A percentile compares a stretch with the other conserved stretches of the same genome.
Evolutionary conservation across 1,140 invertebrate genomes (phyloP).

Genomic region (Laupala kohalensis): DNA sequence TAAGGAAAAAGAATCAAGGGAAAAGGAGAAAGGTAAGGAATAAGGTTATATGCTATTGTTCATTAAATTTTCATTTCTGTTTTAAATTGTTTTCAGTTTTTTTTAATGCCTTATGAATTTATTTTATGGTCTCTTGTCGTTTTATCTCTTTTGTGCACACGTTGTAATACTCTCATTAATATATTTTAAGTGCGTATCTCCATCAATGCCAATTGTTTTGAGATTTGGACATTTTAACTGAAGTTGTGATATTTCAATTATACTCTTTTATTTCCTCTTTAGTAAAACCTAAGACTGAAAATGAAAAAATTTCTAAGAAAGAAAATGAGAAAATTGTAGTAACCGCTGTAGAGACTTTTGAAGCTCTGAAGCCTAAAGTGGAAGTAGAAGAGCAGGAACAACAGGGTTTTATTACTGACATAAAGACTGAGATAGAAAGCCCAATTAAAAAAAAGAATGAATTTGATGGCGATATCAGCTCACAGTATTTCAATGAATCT

Average conservation of each 20-base stretch:
- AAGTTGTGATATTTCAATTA: background rate
- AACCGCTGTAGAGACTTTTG: background rate
- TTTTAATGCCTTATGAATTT: too few relatives aligned
- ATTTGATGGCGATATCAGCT: background rate
- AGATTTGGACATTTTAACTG: background rate
- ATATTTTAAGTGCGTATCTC: too few relatives aligned
- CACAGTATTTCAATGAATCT: background rate
- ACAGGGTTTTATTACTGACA: background rate
- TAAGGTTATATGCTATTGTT: background rate
- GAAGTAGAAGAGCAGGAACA: background rate
- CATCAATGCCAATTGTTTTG: too few relatives aligned
- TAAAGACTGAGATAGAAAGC: background rate
- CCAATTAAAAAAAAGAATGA: background rate
- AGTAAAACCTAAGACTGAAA: background rate
- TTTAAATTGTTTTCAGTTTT: background rate
- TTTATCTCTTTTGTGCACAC: too few relatives aligned
- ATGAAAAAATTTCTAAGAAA: background rate
- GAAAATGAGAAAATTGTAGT: background rate
- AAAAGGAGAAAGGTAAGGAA: conserved; percentile 4
- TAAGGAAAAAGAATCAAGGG: conserved; percentile 18
- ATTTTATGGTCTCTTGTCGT: too few relatives aligned
- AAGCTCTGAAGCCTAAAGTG: background rate
- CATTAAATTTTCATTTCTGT: background rate
- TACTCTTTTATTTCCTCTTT: background rate
- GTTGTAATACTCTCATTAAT: too few relatives aligned